A percentile compares a stretch with the other conserved stretches of the same genome.
Conservation (phyloP, 2,113 vertebrate species). For the Stegostoma tigrinum region DNA sequence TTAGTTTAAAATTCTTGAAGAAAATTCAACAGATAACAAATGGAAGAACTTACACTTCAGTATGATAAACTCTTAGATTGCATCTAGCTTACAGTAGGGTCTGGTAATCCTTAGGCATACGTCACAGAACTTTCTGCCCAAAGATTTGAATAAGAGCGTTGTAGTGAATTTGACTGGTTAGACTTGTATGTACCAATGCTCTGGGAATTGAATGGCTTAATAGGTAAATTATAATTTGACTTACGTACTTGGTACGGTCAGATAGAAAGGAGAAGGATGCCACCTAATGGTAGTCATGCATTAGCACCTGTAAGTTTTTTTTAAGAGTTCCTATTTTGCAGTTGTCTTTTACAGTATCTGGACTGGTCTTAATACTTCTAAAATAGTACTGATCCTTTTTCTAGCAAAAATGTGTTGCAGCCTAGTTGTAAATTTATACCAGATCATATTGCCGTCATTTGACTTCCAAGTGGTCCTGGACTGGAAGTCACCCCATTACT, state of each 20-base stretch:
- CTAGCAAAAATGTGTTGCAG: background rate
- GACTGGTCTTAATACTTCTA: background rate
- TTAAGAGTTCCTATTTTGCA: background rate
- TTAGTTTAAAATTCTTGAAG: background rate
- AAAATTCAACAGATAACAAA: background rate
- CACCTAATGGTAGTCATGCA: background rate
- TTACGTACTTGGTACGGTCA: background rate
- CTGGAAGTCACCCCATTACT: background rate
- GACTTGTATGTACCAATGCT: background rate
- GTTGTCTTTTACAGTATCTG: background rate
- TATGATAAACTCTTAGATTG: background rate
- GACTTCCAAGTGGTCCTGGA: background rate
- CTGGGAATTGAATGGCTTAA: background rate
- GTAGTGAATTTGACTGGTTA: background rate
- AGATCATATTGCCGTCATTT: background rate
- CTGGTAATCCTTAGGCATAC: background rate
- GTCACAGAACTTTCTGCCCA: background rate
- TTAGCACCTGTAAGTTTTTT: background rate
- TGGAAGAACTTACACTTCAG: background rate
- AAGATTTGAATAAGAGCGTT: background rate
- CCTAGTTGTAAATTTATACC: background rate
- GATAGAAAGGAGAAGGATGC: background rate
- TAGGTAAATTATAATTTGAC: background rate
- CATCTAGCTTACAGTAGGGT: background rate
- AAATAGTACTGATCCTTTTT: background rate